A percentile compares a stretch with the other conserved stretches of the same genome.
These are phyloP conservation scores for Parauchenoglanis ngamensis DNA, from an alignment of 2,797 vertebrate species.

Conservation along the genomic window DNA sequence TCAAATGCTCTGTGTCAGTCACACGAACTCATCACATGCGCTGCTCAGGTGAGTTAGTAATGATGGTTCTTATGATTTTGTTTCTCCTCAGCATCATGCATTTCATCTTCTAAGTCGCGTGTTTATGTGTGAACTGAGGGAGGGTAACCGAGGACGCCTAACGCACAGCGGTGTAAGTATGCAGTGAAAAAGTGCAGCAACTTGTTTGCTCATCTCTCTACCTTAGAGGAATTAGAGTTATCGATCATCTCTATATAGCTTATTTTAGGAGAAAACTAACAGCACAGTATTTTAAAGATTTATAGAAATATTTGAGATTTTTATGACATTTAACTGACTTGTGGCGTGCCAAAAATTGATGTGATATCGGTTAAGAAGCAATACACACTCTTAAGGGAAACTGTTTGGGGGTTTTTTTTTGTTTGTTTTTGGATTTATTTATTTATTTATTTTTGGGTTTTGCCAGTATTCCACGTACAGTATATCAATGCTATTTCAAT, in stretches of 20 bases:
- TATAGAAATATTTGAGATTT: constrained; percentile 67
- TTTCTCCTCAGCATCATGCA: neutral
- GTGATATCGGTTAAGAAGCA: constrained; percentile 65
- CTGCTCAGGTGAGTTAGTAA: neutral
- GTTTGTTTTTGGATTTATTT: neutral
- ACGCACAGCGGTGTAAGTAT: constrained; percentile 47
- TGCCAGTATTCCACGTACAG: constrained; percentile 57
- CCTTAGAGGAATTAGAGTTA: constrained; percentile 60
- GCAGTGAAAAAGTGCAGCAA: constrained; percentile 54
- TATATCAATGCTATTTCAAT: constrained; percentile 51
- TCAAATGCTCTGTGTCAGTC: neutral
- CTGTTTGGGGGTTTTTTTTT: constrained; percentile 55
- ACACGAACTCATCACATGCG: neutral
- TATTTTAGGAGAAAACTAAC: constrained; percentile 63
- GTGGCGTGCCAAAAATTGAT: constrained; percentile 63
- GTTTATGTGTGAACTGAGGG: constrained; percentile 52
- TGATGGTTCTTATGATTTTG: neutral
- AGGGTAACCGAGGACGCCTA: constrained; percentile 21
- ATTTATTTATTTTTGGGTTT: constrained; percentile 49
- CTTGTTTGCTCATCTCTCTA: constrained; percentile 64
- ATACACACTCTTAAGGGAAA: constrained; percentile 66
- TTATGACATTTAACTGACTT: constrained; percentile 64
- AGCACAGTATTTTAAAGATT: constrained; percentile 72
- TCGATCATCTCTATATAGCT: constrained; percentile 65
- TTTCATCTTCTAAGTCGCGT: neutral